Conservation (phyloP, 2,888 invertebrate species). For the Schizotus pectinicornis region DNA sequence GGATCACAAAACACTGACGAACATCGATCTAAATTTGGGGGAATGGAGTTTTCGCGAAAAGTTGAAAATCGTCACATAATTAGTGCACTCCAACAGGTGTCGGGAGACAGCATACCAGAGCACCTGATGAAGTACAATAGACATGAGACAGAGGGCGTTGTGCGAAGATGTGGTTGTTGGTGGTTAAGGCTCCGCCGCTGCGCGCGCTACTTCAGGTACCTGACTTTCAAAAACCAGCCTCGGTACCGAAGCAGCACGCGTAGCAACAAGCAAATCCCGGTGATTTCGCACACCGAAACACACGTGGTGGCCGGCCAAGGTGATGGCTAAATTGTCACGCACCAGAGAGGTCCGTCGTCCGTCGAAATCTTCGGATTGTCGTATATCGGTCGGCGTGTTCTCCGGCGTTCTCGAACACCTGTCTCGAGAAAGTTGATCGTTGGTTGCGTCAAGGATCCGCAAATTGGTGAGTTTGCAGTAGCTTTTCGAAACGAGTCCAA, state of each 20-base stretch:
- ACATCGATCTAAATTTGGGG: too few species aligned
- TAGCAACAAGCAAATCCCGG: constrained; percentile 60
- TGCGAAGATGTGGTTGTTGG: neutral
- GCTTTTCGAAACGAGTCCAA: constrained; percentile 54
- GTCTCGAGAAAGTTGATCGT: constrained; percentile 24
- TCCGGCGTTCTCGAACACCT: constrained; percentile 21
- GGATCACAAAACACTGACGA: too few species aligned
- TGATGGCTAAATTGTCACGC: constrained; percentile 19
- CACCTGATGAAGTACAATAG: constrained; percentile 99
- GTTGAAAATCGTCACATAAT: constrained; percentile 76
- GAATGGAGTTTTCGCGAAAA: too few species aligned
- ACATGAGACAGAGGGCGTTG: constrained; percentile 77
- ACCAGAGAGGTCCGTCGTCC: neutral
- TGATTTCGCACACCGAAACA: constrained; percentile 3
- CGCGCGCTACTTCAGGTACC: constrained; percentile 99
- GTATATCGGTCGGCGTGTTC: neutral
- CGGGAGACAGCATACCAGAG: constrained; percentile 93
- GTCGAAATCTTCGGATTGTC: too few species aligned
- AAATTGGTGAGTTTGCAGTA: constrained; percentile 31
- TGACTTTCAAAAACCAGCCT: constrained; percentile 81
- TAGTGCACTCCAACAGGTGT: constrained; percentile 99
- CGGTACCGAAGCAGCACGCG: constrained; percentile 91
- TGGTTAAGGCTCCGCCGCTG: constrained; percentile 62
- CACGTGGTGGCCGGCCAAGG: constrained; percentile 9
- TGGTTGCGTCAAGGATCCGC: constrained; percentile 31